Percentiles rank a stretch among this genome's conserved stretches.
Evolutionary conservation across 1,140 invertebrate species (phyloP).

Genomic region (Grapholita molesta): DNA sequence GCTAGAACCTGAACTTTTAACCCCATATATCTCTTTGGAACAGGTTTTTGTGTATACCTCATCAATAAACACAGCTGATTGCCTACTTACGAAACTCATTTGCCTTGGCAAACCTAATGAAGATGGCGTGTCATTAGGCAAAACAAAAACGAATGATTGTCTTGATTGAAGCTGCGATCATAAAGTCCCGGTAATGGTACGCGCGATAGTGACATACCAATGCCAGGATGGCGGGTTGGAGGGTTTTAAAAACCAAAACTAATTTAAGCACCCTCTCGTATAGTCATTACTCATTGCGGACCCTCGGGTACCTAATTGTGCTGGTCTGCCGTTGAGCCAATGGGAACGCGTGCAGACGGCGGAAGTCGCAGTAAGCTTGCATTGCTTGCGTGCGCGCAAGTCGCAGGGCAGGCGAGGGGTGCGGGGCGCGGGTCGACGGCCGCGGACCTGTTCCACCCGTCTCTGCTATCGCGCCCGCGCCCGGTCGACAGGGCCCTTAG

Average conservation of each 20-base stretch:
- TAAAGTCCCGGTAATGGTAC: background rate
- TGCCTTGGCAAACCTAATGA: background rate
- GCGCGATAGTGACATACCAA: too few species aligned
- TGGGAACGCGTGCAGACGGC: background rate
- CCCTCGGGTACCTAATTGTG: too few species aligned
- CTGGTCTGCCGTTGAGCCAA: background rate
- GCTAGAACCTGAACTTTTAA: too few species aligned
- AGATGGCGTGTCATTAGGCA: background rate
- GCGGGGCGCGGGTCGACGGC: background rate
- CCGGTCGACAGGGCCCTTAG: background rate
- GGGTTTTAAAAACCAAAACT: too few species aligned
- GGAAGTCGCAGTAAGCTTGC: background rate
- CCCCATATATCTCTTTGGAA: too few species aligned
- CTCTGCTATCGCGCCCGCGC: background rate
- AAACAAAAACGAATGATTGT: background rate
- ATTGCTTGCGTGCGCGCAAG: background rate
- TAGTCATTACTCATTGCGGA: too few species aligned
- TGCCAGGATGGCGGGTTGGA: too few species aligned
- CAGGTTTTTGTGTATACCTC: too few species aligned
- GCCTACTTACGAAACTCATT: background rate
- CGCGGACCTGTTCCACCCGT: background rate
- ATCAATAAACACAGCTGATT: too few species aligned
- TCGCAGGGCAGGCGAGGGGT: background rate
- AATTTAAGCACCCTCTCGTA: too few species aligned
- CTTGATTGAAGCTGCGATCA: background rate